Evolutionary conservation across 2,797 vertebrate genomes (phyloP).

Genomic region (Smutsia temminckii): DNA sequence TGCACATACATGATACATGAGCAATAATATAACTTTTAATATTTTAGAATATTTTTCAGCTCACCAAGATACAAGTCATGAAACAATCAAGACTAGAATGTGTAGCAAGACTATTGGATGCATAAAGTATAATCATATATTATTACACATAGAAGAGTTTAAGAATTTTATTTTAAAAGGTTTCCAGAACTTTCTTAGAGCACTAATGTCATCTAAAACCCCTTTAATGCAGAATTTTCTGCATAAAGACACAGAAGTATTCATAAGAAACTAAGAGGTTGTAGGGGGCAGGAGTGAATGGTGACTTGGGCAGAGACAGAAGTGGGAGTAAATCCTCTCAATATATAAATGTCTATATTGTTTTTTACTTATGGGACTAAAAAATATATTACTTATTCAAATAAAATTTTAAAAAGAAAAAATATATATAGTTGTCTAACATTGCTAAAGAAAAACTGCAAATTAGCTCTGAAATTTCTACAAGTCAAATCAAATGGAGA

Average conservation of each 20-base stretch:
- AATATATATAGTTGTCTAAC: neutral
- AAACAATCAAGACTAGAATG: slow-evolving; percentile 14
- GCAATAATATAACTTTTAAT: slow-evolving; percentile 36
- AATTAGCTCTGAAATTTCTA: neutral
- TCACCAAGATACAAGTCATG: slow-evolving; percentile 43
- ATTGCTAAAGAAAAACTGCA: neutral
- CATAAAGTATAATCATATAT: neutral
- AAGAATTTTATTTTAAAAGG: slow-evolving; percentile 52
- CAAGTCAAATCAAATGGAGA: neutral
- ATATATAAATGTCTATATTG: neutral
- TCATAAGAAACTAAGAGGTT: neutral
- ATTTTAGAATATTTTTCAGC: slow-evolving; percentile 34
- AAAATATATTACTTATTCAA: neutral
- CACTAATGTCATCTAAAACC: neutral
- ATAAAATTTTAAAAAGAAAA: neutral
- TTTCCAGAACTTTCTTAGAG: slow-evolving; percentile 7
- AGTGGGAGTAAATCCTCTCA: neutral
- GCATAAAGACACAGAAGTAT: neutral
- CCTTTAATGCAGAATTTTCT: neutral
- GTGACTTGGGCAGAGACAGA: neutral
- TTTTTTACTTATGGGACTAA: neutral
- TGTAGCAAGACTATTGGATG: neutral
- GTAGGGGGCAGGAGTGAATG: too few relatives aligned
- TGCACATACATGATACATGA: slow-evolving; percentile 48
- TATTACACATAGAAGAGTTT: slow-evolving; percentile 9